These are phyloP conservation scores for Drosophila parvula DNA, from an alignment of 1,140 invertebrate genomes.

Conservation along the genomic window DNA sequence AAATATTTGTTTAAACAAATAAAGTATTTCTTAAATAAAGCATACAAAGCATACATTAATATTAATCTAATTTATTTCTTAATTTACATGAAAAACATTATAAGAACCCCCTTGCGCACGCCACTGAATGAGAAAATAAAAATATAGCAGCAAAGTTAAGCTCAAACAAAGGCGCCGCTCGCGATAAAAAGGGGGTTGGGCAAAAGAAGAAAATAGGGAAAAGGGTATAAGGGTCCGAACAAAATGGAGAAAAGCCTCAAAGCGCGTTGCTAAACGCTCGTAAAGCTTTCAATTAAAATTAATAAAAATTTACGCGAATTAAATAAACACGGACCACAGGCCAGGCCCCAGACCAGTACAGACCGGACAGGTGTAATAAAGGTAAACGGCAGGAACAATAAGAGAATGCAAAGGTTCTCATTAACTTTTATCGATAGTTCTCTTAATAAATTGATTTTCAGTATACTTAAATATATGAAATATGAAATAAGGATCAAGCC, in stretches of 20 bases:
- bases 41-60: neutral
- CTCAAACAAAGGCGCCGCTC: conserved; percentile 63
- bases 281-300: conserved; percentile 83
- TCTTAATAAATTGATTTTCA: neutral
- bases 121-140: conserved; percentile 21
- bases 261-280: conserved; percentile 59
- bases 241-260: conserved; percentile 6
- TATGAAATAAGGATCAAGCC: no score
- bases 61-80: no score
- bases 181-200: neutral
- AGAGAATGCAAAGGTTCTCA: neutral
- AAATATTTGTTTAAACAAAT: neutral
- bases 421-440: neutral
- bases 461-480: neutral
- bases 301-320: conserved; percentile 81
- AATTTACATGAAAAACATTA: no score
- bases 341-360: neutral
- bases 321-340: conserved; percentile 66
- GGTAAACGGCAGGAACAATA: conserved; percentile 1
- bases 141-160: conserved; percentile 33
- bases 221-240: neutral
- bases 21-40: no score
- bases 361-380: conserved; percentile 7
- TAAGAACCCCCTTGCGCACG: neutral
- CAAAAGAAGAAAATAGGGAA: neutral